These are phyloP conservation scores for Sebastes trivittatus DNA, from an alignment of 2,797 vertebrate genomes.

Conservation along the genomic window DNA sequence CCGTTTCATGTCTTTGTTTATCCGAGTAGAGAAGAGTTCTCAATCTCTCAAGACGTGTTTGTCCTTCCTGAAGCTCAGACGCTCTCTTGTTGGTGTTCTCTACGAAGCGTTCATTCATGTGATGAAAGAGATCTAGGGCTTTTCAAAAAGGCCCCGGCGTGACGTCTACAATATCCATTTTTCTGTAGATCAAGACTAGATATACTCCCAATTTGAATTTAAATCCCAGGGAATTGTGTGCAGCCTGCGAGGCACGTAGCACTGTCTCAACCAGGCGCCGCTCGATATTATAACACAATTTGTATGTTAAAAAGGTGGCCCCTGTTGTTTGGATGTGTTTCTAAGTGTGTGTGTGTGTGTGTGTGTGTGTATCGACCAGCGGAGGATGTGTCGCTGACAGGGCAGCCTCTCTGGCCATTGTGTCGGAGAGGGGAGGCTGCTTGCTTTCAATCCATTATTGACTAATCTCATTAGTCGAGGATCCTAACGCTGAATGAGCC, in stretches of 20 bases:
- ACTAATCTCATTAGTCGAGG: slow-evolving; percentile 80
- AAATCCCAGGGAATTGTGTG: slow-evolving; percentile 60
- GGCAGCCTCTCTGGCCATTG: slow-evolving; percentile 70
- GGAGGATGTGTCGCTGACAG: slow-evolving; percentile 73
- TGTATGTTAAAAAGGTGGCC: slow-evolving; percentile 75
- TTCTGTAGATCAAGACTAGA: slow-evolving; percentile 53
- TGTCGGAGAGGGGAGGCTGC: slow-evolving; percentile 61
- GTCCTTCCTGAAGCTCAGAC: slow-evolving; percentile 62
- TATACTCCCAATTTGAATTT: slow-evolving; percentile 63
- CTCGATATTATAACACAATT: slow-evolving; percentile 74
- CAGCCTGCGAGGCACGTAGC: slow-evolving; percentile 38
- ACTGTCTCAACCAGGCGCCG: slow-evolving; percentile 30
- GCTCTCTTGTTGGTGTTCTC: slow-evolving; percentile 15
- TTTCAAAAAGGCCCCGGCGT: slow-evolving; percentile 20
- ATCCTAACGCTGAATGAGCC: slow-evolving; percentile 73
- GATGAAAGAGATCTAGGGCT: slow-evolving; percentile 56
- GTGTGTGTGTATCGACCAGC: slow-evolving; percentile 55
- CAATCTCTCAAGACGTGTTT: slow-evolving; percentile 63
- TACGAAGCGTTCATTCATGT: slow-evolving; percentile 44
- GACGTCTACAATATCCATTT: slow-evolving; percentile 39
- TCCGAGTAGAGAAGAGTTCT: slow-evolving; percentile 54
- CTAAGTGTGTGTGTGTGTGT: slow-evolving; percentile 25
- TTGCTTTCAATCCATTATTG: slow-evolving; percentile 81
- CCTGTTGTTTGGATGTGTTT: slow-evolving; percentile 64
- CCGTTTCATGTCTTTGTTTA: slow-evolving; percentile 68